Conservation (phyloP, 2,113 vertebrate genomes). For the Tychaedon coryphoeus region DNA sequence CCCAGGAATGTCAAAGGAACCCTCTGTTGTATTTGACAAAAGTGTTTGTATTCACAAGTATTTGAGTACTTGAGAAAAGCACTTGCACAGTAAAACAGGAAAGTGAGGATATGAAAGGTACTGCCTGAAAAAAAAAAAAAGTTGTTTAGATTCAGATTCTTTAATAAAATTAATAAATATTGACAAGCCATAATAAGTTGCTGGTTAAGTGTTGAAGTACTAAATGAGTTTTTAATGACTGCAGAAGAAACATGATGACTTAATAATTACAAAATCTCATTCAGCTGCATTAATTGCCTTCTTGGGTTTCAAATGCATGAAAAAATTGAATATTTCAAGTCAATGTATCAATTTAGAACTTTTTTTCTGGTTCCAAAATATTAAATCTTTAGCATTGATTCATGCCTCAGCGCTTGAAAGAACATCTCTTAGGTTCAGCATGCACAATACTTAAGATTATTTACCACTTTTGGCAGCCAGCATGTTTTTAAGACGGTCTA, state of each 20-base stretch:
- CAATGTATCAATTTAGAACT: background rate
- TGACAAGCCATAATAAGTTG: background rate
- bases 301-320: background rate
- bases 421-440: background rate
- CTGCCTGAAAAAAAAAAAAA: background rate
- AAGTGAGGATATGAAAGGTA: background rate
- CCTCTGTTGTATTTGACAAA: background rate
- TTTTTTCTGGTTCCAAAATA: background rate
- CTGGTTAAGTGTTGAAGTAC: background rate
- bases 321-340: background rate
- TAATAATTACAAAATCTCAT: background rate
- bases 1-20: fast-evolving
- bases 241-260: background rate
- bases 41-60: background rate
- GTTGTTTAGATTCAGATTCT: background rate
- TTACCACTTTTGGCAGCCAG: background rate
- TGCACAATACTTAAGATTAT: background rate
- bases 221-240: background rate
- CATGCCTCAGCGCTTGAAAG: background rate
- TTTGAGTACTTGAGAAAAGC: background rate
- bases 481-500: background rate
- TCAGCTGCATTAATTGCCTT: background rate
- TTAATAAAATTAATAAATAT: background rate
- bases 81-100: background rate
- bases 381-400: background rate